Percentiles rank a stretch among this genome's conserved stretches.
Evolutionary conservation across 2,797 vertebrate species (phyloP).

Genomic region (Oreonectes daqikongensis): DNA sequence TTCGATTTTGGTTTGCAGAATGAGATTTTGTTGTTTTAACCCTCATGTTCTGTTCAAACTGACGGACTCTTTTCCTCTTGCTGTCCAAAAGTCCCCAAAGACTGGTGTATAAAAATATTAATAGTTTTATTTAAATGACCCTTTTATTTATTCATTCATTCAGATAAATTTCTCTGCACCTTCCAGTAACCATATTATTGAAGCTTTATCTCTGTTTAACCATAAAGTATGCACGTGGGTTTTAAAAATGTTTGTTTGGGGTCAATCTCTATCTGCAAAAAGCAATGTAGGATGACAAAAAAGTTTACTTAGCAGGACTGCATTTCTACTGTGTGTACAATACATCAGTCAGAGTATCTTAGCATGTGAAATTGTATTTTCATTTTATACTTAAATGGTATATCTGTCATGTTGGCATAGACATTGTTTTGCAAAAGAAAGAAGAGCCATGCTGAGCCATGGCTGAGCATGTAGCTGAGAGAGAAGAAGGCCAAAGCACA

Average conservation of each 20-base stretch:
- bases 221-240: too few relatives aligned
- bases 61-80: background rate
- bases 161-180: too few relatives aligned
- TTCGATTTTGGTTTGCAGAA: background rate
- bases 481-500: slow-evolving; percentile 52
- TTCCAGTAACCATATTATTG: too few relatives aligned
- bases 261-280: background rate
- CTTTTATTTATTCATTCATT: too few relatives aligned
- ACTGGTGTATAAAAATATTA: too few relatives aligned
- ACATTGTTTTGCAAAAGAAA: too few relatives aligned
- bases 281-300: too few relatives aligned
- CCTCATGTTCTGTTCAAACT: background rate
- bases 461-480: slow-evolving; percentile 45
- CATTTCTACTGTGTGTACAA: background rate
- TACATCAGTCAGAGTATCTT: background rate
- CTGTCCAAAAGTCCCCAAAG: background rate
- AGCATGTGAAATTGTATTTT: background rate
- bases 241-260: background rate
- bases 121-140: too few relatives aligned
- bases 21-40: background rate
- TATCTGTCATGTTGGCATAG: too few relatives aligned
- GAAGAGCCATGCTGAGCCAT: background rate
- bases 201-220: too few relatives aligned
- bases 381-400: too few relatives aligned
- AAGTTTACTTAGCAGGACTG: background rate